These are phyloP conservation scores for Symphodus melops DNA, from an alignment of 2,113 vertebrate species.

Conservation along the genomic window DNA sequence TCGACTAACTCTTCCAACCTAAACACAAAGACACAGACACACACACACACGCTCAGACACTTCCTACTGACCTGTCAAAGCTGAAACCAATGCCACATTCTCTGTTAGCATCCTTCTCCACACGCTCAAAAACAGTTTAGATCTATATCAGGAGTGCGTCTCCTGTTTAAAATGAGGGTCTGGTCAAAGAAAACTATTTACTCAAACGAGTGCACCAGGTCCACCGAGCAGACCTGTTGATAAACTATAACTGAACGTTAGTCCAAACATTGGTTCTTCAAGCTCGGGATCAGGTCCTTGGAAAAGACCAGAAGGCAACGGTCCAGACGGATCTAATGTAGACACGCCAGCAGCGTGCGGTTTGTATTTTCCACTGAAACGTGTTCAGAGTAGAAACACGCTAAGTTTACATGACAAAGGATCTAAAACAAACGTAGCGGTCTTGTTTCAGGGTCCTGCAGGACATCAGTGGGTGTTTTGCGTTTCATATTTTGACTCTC, in stretches of 20 bases:
- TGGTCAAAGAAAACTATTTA: slow-evolving; percentile 79
- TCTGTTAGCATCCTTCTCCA: slow-evolving; percentile 18
- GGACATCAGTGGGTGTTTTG: slow-evolving; percentile 50
- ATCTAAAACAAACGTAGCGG: slow-evolving; percentile 69
- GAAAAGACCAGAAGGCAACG: slow-evolving; percentile 56
- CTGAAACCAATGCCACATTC: slow-evolving; percentile 18
- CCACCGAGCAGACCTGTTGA: slow-evolving; percentile 59
- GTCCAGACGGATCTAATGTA: slow-evolving; percentile 56
- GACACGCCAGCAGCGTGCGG: slow-evolving; percentile 31
- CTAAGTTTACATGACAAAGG: slow-evolving; percentile 63
- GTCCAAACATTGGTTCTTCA: slow-evolving; percentile 73
- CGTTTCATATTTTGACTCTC: slow-evolving; percentile 35
- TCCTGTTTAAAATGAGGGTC: slow-evolving; percentile 65
- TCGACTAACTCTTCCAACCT: slow-evolving; percentile 87
- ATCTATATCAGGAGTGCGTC: slow-evolving; percentile 43
- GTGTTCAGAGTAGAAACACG: slow-evolving; percentile 36
- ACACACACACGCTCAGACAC: slow-evolving; percentile 57
- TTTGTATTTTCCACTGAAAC: slow-evolving; percentile 60
- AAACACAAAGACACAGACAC: slow-evolving; percentile 70
- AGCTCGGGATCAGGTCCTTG: slow-evolving; percentile 47
- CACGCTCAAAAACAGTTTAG: slow-evolving; percentile 51
- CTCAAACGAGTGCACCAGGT: slow-evolving; percentile 58
- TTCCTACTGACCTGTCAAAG: neutral
- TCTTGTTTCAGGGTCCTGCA: slow-evolving; percentile 57
- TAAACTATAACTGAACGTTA: slow-evolving; percentile 71